phyloP scores from a whole-genome alignment of 2,888 invertebrate genomes.

The Pomacea canaliculata region DNA sequence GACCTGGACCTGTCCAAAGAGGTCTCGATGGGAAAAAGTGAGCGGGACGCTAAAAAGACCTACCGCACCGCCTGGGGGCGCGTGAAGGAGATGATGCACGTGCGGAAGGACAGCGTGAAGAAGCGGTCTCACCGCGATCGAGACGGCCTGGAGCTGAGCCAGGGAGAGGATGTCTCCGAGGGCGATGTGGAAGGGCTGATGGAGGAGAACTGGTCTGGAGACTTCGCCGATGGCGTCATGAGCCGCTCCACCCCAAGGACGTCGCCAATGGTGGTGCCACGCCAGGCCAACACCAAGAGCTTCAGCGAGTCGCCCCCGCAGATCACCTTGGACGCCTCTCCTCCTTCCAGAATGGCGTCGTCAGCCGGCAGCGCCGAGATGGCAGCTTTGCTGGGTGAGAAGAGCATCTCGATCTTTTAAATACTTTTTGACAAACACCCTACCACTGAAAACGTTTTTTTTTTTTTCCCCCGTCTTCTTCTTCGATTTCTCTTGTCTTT shows the following conservation, averaged over 20 bases:
- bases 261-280: conserved; percentile 53
- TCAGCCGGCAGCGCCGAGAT: conserved; percentile 2
- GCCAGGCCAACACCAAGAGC: conserved; percentile 44
- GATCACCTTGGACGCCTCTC: conserved; percentile 7
- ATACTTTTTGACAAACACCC: neutral
- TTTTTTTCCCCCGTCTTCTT: neutral
- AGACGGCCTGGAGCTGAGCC: conserved; percentile 41
- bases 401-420: neutral
- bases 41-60: conserved; percentile 45
- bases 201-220: conserved; percentile 40
- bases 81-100: conserved; percentile 83
- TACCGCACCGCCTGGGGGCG: conserved; percentile 82
- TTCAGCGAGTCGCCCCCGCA: conserved; percentile 44
- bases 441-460: neutral
- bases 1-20: conserved; percentile 34
- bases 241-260: conserved; percentile 57
- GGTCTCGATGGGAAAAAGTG: conserved; percentile 1
- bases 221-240: conserved; percentile 52
- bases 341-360: neutral
- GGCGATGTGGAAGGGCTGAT: conserved; percentile 49
- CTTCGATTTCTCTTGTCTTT: neutral
- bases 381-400: conserved; percentile 54
- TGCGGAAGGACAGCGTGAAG: conserved; percentile 78
- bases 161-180: conserved; percentile 56
- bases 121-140: conserved; percentile 70